phyloP scores from a whole-genome alignment of 2,797 vertebrate genomes.

The Sphenodon punctatus region DNA sequence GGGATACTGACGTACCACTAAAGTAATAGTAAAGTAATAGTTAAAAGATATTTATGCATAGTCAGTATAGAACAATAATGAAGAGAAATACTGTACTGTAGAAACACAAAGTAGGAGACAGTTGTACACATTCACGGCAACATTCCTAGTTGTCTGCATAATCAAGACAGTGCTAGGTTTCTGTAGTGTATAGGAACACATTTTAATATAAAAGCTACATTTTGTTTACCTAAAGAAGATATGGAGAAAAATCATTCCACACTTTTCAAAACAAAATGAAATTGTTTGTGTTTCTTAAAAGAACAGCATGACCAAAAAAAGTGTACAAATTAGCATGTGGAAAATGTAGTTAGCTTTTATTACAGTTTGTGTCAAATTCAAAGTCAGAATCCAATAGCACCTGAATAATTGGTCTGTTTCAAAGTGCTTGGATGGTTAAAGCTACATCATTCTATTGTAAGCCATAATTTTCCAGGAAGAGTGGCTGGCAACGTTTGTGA shows the following conservation, averaged over 20 bases:
- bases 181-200: too few species aligned
- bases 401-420: conserved; percentile 26
- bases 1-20: background rate
- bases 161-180: background rate
- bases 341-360: background rate
- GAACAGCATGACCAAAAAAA: background rate
- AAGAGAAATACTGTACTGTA: background rate
- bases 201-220: background rate
- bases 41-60: background rate
- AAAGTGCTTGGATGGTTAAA: conserved; percentile 28
- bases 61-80: background rate
- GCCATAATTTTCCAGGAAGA: conserved; percentile 54
- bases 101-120: background rate
- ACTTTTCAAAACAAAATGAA: too few species aligned
- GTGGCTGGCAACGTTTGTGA: conserved; percentile 48
- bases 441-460: conserved; percentile 25
- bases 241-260: too few species aligned
- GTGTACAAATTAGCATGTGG: background rate
- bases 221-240: background rate
- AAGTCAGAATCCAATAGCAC: conserved; percentile 8
- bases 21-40: background rate
- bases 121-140: background rate
- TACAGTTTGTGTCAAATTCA: background rate
- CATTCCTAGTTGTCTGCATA: background rate
- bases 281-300: too few species aligned